Base-by-base conservation (phyloP, 23 tunicate species). In the Ciona savignyi region DNA sequence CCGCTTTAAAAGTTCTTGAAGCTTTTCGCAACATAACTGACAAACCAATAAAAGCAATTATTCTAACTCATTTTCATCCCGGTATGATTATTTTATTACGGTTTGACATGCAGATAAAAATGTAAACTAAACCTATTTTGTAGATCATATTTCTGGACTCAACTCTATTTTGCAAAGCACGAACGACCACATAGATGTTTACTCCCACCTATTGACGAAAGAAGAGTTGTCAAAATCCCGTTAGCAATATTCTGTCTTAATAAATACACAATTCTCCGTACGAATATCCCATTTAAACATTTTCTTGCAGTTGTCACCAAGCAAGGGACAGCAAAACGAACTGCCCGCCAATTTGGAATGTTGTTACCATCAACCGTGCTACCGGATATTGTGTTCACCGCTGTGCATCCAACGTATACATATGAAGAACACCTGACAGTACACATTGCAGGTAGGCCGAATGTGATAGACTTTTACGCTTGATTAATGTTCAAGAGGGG, bases 1-100 rank as follows among this genome's bases (percentile, higher is more conserved):
- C 67, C 23, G 23, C 42, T 51, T 60, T 61, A 6, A 65, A 74
- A 30, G 34, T 74, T 2, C 51, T 68, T 26, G 62, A 51, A 26
- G 93, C 79, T 26, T 86, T 86, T 70, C 80, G 85, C 42, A 81
- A 81, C 76, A 74, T 82, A 19, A 69, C 88, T 4, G 61, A 63
- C 25, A 83, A 90, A 33, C 96, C 96, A 19, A 33, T 82, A 20
- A 77, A 76, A 29, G 96, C 84, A 1, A 72, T 88, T 28, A 61
- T 88, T 21, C 6, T 78, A 20, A 88, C 96, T 1, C 96, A 88
- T 82, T 88, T 77, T 30, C 96, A 88, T 73, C 74, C 77, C 4
- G 96, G 96, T 88, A 28, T 19, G 65, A 1, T 4, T n/a, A n/a
- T n/a, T n/a, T n/a, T n/a, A n/a, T n/a, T n/a, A n/a, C n/a, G n/a